Evolutionary conservation across 2,113 vertebrate species (phyloP).

Genomic region (Illadopsis cleaveri): DNA sequence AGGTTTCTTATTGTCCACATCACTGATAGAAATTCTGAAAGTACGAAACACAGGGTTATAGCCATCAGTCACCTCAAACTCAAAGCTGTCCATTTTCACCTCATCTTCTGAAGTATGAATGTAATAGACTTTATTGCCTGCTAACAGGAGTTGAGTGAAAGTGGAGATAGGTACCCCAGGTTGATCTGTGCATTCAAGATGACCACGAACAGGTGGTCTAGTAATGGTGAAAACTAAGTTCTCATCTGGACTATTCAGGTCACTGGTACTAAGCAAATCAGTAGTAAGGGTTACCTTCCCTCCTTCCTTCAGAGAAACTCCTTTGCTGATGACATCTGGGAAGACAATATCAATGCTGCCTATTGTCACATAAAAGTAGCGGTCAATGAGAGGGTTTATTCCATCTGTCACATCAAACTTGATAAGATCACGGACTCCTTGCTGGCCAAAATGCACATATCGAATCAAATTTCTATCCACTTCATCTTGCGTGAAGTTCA

Average conservation of each 20-base stretch:
- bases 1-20: slow-evolving; percentile 96
- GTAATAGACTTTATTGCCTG: slow-evolving; percentile 94
- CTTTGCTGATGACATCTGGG: slow-evolving; percentile 92
- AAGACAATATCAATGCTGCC: slow-evolving; percentile 90
- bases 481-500: slow-evolving; percentile 96
- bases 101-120: slow-evolving; percentile 94
- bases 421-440: slow-evolving; percentile 90
- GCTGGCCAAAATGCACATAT: slow-evolving; percentile 86
- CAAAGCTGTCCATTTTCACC: slow-evolving; percentile 96
- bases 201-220: slow-evolving; percentile 86
- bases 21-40: slow-evolving; percentile 91
- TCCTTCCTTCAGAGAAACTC: slow-evolving; percentile 93
- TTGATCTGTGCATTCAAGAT: slow-evolving; percentile 90
- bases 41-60: slow-evolving; percentile 94
- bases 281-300: slow-evolving; percentile 91
- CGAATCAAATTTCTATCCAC: slow-evolving; percentile 85
- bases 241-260: slow-evolving; percentile 95
- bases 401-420: slow-evolving; percentile 97
- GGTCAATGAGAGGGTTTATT: slow-evolving; percentile 90
- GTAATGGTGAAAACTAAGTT: slow-evolving; percentile 93
- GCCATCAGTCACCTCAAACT: slow-evolving; percentile 95
- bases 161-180: slow-evolving; percentile 84
- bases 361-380: slow-evolving; percentile 93
- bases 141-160: slow-evolving; percentile 93
- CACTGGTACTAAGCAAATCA: slow-evolving; percentile 93